phyloP scores from a whole-genome alignment of 2,113 vertebrate genomes.

The Protobothrops mucrosquamatus region DNA sequence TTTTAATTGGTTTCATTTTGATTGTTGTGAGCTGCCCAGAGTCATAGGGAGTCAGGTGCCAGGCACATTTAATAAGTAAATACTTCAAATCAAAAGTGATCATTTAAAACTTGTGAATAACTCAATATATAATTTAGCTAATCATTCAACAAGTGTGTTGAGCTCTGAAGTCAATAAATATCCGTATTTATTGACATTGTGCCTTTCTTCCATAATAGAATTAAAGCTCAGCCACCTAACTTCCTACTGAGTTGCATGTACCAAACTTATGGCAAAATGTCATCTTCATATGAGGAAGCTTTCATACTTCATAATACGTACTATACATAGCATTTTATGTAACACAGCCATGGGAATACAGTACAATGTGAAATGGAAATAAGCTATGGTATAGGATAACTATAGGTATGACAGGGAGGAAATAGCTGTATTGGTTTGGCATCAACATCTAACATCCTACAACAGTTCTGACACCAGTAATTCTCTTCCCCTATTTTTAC shows the following conservation, averaged over 20 bases:
- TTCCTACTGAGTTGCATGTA: background rate
- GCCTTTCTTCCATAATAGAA: background rate
- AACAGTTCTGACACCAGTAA: background rate
- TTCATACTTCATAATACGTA: background rate
- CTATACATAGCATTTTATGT: background rate
- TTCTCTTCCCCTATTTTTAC: background rate
- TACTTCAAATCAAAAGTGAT: background rate
- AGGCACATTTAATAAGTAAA: background rate
- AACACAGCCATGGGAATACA: background rate
- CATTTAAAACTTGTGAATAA: background rate
- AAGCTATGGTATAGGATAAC: background rate
- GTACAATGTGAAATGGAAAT: background rate
- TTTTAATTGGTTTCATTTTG: background rate
- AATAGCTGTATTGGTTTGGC: background rate
- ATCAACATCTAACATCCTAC: background rate
- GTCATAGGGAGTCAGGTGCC: background rate
- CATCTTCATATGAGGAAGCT: background rate
- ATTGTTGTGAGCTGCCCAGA: background rate
- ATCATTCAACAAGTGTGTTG: background rate
- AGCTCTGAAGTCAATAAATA: background rate
- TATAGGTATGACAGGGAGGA: background rate
- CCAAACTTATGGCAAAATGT: background rate
- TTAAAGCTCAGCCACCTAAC: background rate
- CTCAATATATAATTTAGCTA: background rate
- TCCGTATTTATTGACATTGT: background rate